Conservation (phyloP, 2,113 vertebrate species). For the Cisticola juncidis region DNA sequence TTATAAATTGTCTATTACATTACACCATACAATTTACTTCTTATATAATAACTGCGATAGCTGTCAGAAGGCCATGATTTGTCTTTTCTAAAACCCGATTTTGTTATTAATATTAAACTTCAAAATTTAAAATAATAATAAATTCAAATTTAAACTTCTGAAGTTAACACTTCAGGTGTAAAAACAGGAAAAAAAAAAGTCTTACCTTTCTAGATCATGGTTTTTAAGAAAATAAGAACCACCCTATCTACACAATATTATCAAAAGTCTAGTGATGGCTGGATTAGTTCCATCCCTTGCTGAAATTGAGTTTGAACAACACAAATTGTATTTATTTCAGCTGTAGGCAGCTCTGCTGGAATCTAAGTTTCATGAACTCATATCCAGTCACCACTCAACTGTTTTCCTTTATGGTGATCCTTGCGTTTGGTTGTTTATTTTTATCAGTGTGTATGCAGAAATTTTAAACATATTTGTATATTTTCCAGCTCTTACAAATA, state of each 20-base stretch:
- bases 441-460: neutral
- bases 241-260: neutral
- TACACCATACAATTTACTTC: neutral
- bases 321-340: neutral
- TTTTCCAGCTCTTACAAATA: neutral
- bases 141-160: neutral
- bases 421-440: neutral
- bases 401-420: neutral
- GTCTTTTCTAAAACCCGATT: neutral
- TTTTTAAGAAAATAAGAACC: neutral
- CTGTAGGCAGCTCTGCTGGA: neutral
- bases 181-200: neutral
- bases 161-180: neutral
- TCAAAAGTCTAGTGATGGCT: neutral
- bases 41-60: neutral
- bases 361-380: neutral
- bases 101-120: neutral
- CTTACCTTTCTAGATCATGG: neutral
- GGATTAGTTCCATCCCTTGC: neutral
- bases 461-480: neutral
- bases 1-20: neutral
- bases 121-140: neutral
- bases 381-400: neutral
- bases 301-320: neutral
- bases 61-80: neutral